Percentiles rank a stretch among this genome's conserved stretches.
Evolutionary conservation across 2,797 vertebrate genomes (phyloP).

Genomic region (Megaceryle alcyon): DNA sequence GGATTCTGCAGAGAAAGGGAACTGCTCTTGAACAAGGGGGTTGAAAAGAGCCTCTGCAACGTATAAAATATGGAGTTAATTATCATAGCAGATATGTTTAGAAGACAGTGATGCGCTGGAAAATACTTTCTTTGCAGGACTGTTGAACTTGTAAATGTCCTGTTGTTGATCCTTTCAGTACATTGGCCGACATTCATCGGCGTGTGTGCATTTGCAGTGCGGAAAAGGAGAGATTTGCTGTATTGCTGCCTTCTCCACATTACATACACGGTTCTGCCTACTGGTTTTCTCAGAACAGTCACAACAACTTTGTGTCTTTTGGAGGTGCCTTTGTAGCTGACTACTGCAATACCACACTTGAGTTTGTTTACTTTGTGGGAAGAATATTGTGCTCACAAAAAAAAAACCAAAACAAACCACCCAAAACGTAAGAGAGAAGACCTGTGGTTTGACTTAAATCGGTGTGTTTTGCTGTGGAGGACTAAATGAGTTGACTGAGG

Average conservation of each 20-base stretch:
- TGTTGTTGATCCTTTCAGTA: not conserved
- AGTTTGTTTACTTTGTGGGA: not conserved
- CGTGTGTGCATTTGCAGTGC: not conserved
- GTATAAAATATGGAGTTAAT: not conserved
- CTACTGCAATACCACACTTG: not conserved
- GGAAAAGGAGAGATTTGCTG: not conserved
- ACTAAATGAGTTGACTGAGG: not conserved
- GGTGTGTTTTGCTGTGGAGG: not conserved
- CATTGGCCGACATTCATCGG: not conserved
- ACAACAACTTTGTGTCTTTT: not conserved
- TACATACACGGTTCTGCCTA: not conserved
- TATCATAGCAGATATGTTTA: not conserved
- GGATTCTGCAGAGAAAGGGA: not conserved
- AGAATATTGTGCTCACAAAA: not conserved
- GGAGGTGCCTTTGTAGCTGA: not conserved
- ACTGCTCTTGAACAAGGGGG: not conserved
- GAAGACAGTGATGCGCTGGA: not conserved
- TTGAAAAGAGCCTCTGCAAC: not conserved
- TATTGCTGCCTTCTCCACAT: not conserved
- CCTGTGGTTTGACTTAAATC: not conserved
- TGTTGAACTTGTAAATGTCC: fast-evolving
- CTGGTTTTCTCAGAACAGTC: not conserved
- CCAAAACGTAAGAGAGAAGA: not conserved
- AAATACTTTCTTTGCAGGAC: not conserved
- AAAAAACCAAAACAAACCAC: not conserved